Evolutionary conservation across 2,797 vertebrate genomes (phyloP).

Genomic region (Sibirionetta formosa): DNA sequence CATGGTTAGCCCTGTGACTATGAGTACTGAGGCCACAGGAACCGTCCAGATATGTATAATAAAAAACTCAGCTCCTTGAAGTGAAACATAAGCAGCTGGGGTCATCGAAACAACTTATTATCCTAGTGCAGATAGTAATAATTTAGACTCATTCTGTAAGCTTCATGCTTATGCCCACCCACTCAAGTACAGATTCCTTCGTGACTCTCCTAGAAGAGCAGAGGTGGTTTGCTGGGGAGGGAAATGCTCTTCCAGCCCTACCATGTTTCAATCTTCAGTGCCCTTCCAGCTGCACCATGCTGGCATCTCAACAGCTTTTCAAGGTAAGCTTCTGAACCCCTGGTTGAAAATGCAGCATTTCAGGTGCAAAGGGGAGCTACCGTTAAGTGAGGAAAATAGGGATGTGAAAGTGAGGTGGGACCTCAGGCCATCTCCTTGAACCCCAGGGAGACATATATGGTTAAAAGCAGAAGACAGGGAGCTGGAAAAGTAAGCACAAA

Average conservation of each 20-base stretch:
- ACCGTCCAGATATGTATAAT: accelerated
- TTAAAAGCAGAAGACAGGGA: neutral
- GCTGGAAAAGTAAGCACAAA: neutral
- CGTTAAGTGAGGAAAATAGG: neutral
- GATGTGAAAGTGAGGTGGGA: neutral
- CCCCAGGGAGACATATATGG: neutral
- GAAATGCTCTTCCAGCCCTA: neutral
- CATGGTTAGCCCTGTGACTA: neutral
- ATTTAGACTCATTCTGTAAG: neutral
- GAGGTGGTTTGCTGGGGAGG: neutral
- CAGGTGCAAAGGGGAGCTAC: neutral
- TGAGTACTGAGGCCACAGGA: neutral
- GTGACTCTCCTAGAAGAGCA: neutral
- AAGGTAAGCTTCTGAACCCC: neutral
- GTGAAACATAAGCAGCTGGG: neutral
- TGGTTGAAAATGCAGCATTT: neutral
- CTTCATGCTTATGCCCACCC: neutral
- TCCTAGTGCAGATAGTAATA: neutral
- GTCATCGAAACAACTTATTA: neutral
- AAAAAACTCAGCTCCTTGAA: neutral
- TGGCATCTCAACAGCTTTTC: neutral
- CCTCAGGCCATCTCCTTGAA: neutral
- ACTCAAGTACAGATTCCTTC: neutral
- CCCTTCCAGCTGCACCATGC: accelerated
- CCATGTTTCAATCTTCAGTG: too few relatives aligned